Evolutionary conservation across 2,888 invertebrate genomes (phyloP).

Genomic region (Diarsia mendica): DNA sequence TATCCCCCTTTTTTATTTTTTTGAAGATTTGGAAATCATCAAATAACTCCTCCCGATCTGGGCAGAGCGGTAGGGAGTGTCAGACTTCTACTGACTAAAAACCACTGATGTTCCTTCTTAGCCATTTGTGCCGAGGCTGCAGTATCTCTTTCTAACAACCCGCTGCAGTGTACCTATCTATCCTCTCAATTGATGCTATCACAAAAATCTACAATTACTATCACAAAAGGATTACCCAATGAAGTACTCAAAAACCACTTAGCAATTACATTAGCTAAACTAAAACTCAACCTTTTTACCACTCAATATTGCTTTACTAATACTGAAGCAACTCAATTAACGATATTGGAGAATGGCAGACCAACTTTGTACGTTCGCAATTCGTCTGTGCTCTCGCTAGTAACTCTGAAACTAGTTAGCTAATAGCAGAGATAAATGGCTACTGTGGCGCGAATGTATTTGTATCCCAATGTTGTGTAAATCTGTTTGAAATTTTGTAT

Average conservation of each 20-base stretch:
- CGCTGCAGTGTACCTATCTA: no score
- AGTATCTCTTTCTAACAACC: no score
- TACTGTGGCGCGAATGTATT: conserved; percentile 63
- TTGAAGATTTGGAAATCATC: no score
- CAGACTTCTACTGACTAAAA: no score
- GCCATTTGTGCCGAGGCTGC: no score
- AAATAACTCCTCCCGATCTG: no score
- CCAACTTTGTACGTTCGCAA: conserved; percentile 63
- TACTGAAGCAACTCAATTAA: conserved; percentile 71
- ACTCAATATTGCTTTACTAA: conserved; percentile 56
- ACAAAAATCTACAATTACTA: background rate
- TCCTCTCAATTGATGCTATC: background rate
- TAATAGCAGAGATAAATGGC: conserved; percentile 75
- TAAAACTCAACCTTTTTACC: conserved; percentile 43
- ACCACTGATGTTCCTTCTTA: no score
- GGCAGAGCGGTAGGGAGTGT: no score
- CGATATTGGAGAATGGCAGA: conserved; percentile 69
- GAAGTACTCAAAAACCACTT: conserved; percentile 17
- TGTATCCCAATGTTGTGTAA: conserved; percentile 58
- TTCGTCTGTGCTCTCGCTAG: conserved; percentile 60
- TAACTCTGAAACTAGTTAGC: conserved; percentile 73
- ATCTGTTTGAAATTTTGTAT: conserved; percentile 58
- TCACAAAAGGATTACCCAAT: background rate
- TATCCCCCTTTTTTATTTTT: no score
- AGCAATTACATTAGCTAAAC: conserved; percentile 19